Percentiles rank a stretch among this genome's conserved stretches.
phyloP scores from a whole-genome alignment of 2,113 vertebrate species.

The Oncorhynchus keta region DNA sequence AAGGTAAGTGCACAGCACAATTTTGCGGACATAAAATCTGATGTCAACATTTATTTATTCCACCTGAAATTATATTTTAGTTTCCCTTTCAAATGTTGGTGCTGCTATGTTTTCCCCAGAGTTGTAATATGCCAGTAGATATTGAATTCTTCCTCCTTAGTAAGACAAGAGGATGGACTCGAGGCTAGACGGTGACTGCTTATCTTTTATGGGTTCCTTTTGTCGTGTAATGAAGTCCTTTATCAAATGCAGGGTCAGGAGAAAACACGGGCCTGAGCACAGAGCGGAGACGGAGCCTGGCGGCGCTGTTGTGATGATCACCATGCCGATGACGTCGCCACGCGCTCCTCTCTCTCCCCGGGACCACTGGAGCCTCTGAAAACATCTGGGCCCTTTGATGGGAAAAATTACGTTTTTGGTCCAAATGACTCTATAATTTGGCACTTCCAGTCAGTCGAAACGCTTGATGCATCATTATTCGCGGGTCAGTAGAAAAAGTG shows the following conservation, averaged over 20 bases:
- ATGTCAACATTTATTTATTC: neutral
- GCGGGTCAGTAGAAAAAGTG: slow-evolving; percentile 16
- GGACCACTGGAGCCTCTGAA: neutral
- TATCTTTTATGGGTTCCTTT: neutral
- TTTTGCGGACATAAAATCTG: no score
- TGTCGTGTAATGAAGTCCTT: slow-evolving; percentile 1
- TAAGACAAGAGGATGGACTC: neutral
- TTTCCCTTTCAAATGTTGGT: neutral
- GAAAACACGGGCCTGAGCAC: neutral
- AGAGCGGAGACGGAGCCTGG: neutral
- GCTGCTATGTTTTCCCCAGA: neutral
- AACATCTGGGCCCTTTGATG: slow-evolving; percentile 1
- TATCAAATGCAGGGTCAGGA: neutral
- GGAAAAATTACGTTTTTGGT: neutral
- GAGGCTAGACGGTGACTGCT: neutral
- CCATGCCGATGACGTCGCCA: neutral
- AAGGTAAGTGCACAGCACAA: no score
- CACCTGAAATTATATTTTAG: neutral
- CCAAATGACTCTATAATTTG: slow-evolving; percentile 28
- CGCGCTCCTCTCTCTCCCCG: neutral
- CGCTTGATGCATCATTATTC: slow-evolving; percentile 20
- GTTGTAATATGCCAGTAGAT: neutral
- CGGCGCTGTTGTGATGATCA: neutral
- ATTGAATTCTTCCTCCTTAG: neutral
- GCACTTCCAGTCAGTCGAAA: slow-evolving; percentile 11